A percentile compares a stretch with the other conserved stretches of the same genome.
These are phyloP conservation scores for Oryzias melastigma DNA, from an alignment of 2,113 vertebrate genomes.

Conservation along the genomic window DNA sequence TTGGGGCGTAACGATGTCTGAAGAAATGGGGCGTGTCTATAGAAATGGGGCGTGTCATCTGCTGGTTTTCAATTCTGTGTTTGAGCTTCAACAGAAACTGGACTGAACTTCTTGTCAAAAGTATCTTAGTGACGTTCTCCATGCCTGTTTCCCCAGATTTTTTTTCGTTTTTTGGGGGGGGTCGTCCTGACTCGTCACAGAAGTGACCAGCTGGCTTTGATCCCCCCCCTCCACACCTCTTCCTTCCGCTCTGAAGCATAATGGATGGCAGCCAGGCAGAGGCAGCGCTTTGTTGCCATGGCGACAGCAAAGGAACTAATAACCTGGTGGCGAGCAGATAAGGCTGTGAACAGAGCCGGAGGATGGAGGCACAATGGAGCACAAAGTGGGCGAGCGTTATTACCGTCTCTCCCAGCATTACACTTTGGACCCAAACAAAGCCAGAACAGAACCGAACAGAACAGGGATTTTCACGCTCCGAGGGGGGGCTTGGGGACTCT, in stretches of 20 bases:
- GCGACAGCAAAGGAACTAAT: constrained; percentile 76
- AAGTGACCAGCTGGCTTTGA: constrained; percentile 51
- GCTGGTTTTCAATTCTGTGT: too few species aligned
- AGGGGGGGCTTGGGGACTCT: background rate
- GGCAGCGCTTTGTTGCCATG: constrained; percentile 77
- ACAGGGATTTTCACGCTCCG: too few species aligned
- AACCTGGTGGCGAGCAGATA: constrained; percentile 76
- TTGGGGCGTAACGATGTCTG: too few species aligned
- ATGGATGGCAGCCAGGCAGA: constrained; percentile 63
- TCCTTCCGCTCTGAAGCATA: constrained; percentile 62
- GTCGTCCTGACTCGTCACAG: constrained; percentile 38
- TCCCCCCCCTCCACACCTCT: constrained; percentile 18
- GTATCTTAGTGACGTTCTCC: too few species aligned
- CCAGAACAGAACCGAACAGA: background rate
- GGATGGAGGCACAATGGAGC: constrained; percentile 53
- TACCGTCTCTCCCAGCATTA: constrained; percentile 11
- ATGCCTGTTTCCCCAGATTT: too few species aligned
- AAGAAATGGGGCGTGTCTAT: too few species aligned
- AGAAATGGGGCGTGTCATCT: too few species aligned
- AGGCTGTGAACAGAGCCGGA: constrained; percentile 52
- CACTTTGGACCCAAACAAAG: background rate
- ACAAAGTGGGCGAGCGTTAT: constrained; percentile 23
- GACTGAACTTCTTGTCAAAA: too few species aligned
- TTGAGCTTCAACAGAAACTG: too few species aligned
- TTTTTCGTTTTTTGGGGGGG: constrained; percentile 27